Percentiles rank a stretch among this genome's conserved stretches.
Conservation (phyloP, 2,113 vertebrate species). For the Carollia perspicillata region DNA sequence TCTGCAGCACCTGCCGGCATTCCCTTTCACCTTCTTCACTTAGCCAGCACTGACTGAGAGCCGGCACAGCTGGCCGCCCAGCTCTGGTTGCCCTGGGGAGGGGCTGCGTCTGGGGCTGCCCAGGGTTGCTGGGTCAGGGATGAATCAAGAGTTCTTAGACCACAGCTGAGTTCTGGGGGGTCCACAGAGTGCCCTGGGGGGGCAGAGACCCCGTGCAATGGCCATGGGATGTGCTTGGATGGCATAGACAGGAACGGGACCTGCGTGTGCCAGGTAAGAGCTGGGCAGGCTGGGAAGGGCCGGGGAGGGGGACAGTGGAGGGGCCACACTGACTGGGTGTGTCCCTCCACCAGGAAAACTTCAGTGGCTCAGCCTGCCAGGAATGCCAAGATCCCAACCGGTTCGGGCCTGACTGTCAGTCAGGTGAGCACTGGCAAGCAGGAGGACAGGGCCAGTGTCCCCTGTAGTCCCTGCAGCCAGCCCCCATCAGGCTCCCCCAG, state of each 20-base stretch:
- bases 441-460: not conserved
- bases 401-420: conserved; percentile 88
- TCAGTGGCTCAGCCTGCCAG: conserved; percentile 90
- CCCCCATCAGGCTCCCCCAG: not conserved
- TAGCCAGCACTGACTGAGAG: not conserved
- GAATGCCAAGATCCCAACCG: conserved; percentile 83
- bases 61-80: too few species aligned
- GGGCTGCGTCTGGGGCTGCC: not conserved
- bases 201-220: conserved; percentile 85
- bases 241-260: conserved; percentile 89
- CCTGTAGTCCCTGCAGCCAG: not conserved
- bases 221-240: conserved; percentile 89
- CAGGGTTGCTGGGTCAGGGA: not conserved
- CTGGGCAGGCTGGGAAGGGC: fast-evolving
- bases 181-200: conserved; percentile 90
- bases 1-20: not conserved
- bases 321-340: not conserved
- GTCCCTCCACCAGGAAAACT: conserved; percentile 83
- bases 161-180: not conserved
- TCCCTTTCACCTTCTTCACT: not conserved
- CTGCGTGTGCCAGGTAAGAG: conserved; percentile 90
- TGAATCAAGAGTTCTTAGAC: not conserved
- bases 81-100: not conserved
- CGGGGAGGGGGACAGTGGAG: not conserved
- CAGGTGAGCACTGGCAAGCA: conserved; percentile 80